Percentiles rank a stretch among this genome's conserved stretches.
phyloP scores from a whole-genome alignment of 2,888 invertebrate species.

The Campoletis raptor region DNA sequence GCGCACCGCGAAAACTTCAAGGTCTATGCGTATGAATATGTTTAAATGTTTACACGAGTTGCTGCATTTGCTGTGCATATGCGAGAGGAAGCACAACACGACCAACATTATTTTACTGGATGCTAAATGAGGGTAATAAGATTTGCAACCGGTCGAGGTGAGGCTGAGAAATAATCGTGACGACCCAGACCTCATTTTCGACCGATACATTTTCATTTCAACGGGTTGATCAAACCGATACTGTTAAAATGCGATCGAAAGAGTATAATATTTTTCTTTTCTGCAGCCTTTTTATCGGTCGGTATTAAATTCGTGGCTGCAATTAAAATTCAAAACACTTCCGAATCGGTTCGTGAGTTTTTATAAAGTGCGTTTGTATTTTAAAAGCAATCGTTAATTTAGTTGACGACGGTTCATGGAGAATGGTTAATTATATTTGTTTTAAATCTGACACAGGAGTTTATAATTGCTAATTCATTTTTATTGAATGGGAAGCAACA shows the following conservation, averaged over 20 bases:
- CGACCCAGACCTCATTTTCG: slow-evolving; percentile 64
- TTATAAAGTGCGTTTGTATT: background rate
- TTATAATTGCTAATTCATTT: background rate
- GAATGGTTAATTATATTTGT: no score
- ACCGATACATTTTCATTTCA: slow-evolving; percentile 29
- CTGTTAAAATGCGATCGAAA: background rate
- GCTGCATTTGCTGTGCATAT: background rate
- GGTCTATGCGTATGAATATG: slow-evolving; percentile 20
- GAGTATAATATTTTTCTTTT: background rate
- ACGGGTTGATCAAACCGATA: slow-evolving; percentile 21
- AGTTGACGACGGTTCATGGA: no score
- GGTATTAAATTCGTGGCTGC: background rate
- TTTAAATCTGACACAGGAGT: background rate
- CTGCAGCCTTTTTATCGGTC: background rate
- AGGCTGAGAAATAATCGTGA: slow-evolving; percentile 53
- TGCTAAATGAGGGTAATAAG: slow-evolving; percentile 78
- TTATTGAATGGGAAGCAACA: background rate
- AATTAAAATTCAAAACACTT: background rate
- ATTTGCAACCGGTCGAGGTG: slow-evolving; percentile 72
- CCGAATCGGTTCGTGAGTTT: background rate
- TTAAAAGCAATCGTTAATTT: background rate
- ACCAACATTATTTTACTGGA: slow-evolving; percentile 56
- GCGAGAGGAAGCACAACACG: slow-evolving; percentile 50
- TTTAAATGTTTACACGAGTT: slow-evolving; percentile 28
- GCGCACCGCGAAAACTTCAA: slow-evolving; percentile 42